Conservation (phyloP, 2,888 invertebrate species). For the Drosophila borealis region DNA sequence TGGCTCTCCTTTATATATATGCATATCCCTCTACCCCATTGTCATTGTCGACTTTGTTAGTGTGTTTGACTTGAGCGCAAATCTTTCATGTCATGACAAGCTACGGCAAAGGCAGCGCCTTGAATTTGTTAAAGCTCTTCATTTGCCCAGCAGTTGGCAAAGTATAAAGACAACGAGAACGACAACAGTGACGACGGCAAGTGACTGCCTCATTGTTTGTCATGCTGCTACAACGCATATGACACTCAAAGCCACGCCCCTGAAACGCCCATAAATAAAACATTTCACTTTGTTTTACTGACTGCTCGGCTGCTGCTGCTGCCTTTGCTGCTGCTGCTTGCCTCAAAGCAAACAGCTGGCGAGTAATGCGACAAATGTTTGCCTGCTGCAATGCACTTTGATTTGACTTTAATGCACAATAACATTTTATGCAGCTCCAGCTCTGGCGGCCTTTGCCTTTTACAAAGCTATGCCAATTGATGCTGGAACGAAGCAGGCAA, state of each 20-base stretch:
- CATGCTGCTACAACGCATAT: constrained; percentile 78
- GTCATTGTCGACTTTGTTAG: constrained; percentile 71
- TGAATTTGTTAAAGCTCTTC: constrained; percentile 79
- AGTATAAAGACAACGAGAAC: constrained; percentile 33
- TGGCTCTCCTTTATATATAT: not conserved
- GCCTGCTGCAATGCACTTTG: constrained; percentile 61
- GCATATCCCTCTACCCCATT: constrained; percentile 17
- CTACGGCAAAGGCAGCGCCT: constrained; percentile 54
- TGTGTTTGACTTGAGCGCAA: constrained; percentile 75
- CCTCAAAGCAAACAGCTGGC: constrained; percentile 39
- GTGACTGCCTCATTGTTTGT: constrained; percentile 69
- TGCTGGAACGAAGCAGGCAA: constrained; percentile 56
- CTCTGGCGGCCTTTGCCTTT: constrained; percentile 42
- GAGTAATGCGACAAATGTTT: constrained; percentile 39
- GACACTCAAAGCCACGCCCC: constrained; percentile 74
- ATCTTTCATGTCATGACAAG: constrained; percentile 78
- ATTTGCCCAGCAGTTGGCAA: constrained; percentile 76
- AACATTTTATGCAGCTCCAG: constrained; percentile 54
- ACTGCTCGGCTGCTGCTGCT: constrained; percentile 39
- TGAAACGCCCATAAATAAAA: constrained; percentile 74
- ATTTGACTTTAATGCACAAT: constrained; percentile 81
- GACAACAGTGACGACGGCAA: constrained; percentile 21
- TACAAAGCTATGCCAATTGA: constrained; percentile 64
- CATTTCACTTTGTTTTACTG: constrained; percentile 76
- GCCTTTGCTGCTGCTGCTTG: constrained; percentile 6